These are phyloP conservation scores for Myiotriccus ornatus DNA, from an alignment of 2,797 vertebrate species.

Conservation along the genomic window DNA sequence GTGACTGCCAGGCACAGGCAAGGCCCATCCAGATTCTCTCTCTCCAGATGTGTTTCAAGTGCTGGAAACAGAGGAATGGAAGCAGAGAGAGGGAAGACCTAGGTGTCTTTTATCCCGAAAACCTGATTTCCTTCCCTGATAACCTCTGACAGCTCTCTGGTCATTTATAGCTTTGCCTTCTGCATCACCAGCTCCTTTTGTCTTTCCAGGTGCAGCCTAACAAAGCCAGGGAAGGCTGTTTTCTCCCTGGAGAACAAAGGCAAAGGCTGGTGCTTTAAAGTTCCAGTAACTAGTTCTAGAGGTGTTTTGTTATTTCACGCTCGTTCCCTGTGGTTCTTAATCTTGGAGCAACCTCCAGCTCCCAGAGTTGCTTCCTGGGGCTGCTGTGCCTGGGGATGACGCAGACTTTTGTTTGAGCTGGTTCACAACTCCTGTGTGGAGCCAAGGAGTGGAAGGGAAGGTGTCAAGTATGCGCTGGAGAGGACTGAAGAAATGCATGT, in stretches of 20 bases:
- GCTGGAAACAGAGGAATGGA: not conserved
- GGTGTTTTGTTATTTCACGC: not conserved
- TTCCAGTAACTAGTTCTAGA: not conserved
- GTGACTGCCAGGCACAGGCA: not conserved
- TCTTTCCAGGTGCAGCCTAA: not conserved
- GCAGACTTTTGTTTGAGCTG: not conserved
- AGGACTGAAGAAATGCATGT: not conserved
- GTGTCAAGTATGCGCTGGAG: not conserved
- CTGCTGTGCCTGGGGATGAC: not conserved
- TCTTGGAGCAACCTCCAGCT: not conserved
- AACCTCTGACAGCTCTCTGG: not conserved
- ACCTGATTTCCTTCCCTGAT: not conserved
- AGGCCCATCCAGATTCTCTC: not conserved
- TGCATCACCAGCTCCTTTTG: not conserved
- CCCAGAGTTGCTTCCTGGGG: not conserved
- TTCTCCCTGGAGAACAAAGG: not conserved
- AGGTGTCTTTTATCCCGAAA: not conserved
- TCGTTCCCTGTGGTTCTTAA: not conserved
- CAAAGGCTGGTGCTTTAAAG: not conserved
- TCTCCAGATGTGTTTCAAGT: not conserved
- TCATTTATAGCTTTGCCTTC: not conserved
- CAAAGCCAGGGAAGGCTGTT: not conserved
- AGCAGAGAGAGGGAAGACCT: not conserved
- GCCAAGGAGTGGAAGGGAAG: not conserved
- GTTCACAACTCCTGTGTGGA: not conserved